Evolutionary conservation across 2,113 vertebrate genomes (phyloP), one percentile per base, ranked within the genome.

Genomic region (Tragelaphus imberbis): DNA sequence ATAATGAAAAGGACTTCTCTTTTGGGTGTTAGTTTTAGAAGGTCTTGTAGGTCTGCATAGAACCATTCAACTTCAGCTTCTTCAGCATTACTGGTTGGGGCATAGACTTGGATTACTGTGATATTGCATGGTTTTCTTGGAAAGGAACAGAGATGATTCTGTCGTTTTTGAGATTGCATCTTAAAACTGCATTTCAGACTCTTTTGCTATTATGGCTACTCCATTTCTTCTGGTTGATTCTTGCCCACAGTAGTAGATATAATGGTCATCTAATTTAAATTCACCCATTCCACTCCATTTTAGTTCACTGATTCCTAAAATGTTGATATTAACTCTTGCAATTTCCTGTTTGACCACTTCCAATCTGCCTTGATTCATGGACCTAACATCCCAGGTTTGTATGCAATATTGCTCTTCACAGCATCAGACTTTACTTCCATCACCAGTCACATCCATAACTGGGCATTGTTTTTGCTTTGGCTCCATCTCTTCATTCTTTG

Each of bases 71-170:
- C 17, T 71, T 36, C n/a, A 68, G 65, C 17, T 36, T 68, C 33
- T 68, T 68, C 7, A 36, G n/a, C 2, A 1, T 71, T 36, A 36
- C n/a, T 71, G 17, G 0, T 71, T 0, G 1, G 17, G 4, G n/a
- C n/a, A 6, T 21, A 21, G 65, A 19, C 8, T 71, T 71, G 65
- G n/a, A 36, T 71, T 71, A 36, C 33, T 36, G 17, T 71, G n/a
- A 10, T 36, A 36, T 21, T 36, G n/a, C 17, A 36, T 36, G 17
- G 65, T 36, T 71, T 36, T 4, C 65, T 36, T 21, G n/a, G 65
- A 71, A 71, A 71, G 63, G n/a, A 36, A 71, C 17, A 71, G 33
- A 71, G 9, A 19, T 71, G 17, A 19, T 71, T 71, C 8, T 71
- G 17, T 36, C 2, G 0, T 71, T 71, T 71, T 21, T 71, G n/a